Evolutionary conservation across 2,113 vertebrate genomes (phyloP), one percentile per base, ranked within the genome.

Genomic region (Pagrus major): DNA sequence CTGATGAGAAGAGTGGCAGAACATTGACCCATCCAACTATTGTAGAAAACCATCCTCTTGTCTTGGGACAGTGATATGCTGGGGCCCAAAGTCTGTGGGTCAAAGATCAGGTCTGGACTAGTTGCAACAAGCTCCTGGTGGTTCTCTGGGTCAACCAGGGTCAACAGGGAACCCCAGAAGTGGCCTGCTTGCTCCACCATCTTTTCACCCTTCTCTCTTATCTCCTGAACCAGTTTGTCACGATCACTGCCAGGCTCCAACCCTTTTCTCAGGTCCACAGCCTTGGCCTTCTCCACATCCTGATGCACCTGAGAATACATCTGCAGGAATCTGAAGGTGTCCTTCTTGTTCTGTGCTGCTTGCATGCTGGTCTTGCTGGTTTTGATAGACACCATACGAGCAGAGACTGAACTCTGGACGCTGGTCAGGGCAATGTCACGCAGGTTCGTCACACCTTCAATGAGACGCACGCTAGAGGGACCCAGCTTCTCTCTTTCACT

Each of bases 321-420:
- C 88, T 92, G 89, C 39, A 93, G 76, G 78, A 93, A 92, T 25
- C 71, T 81, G 80, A 89, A 93, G 80, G 82, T 29, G 80, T 92
- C 92, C 52, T 80, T 83, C 76, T 92, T 88, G 0, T 21, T 47
- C 66, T 89, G 81, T 3, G 85, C 92, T 15, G 76, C 89, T 58
- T 80, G 65, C 5, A 92, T 47, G 78, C 86, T 90, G 60, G 33
- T 81, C 69, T 56, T 76, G 61, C 81, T 83, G 63, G 77, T 88
- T 54, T 70, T 83, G 51, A 93, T 71, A 15, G 81, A n/a, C 46
- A 55, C 80, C 56, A 88, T 78, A 1, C 91, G 89, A 12, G 89
- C 86, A 60, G 90, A 76, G 42, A 91, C 91, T 21, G 91, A 92
- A 59, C 61, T 91, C 35, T 86, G 83, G 66, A 91, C 67, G 18